A percentile compares a stretch with the other conserved stretches of the same genome.
phyloP scores from a whole-genome alignment of 2,888 invertebrate species.

The Eupithecia subfuscata region DNA sequence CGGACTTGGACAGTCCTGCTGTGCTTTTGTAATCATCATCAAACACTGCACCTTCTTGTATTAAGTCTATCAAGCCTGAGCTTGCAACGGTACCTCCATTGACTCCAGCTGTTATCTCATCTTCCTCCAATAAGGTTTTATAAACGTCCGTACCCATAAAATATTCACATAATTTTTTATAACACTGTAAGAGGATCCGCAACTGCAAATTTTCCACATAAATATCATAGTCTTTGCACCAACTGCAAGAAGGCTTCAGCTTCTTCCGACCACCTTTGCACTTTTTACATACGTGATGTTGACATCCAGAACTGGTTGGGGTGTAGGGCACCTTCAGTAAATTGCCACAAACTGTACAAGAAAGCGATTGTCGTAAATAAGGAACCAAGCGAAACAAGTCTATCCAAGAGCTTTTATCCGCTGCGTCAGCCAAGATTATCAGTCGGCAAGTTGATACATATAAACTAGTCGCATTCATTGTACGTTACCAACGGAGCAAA shows the following conservation, averaged over 20 bases:
- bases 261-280: slow-evolving; percentile 94
- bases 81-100: slow-evolving; percentile 81
- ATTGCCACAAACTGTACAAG: slow-evolving; percentile 95
- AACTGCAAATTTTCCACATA: slow-evolving; percentile 93
- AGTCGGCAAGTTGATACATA: slow-evolving; percentile 92
- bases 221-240: slow-evolving; percentile 92
- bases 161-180: slow-evolving; percentile 94
- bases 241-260: slow-evolving; percentile 92
- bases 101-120: slow-evolving; percentile 78
- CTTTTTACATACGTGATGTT: slow-evolving; percentile 94
- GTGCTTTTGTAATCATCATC: slow-evolving; percentile 90
- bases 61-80: slow-evolving; percentile 88
- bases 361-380: slow-evolving; percentile 92
- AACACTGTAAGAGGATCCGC: slow-evolving; percentile 92
- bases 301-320: slow-evolving; percentile 90
- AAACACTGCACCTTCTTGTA: slow-evolving; percentile 91
- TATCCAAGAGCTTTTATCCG: slow-evolving; percentile 89
- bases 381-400: slow-evolving; percentile 93
- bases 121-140: slow-evolving; percentile 83
- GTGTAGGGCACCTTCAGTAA: slow-evolving; percentile 92
- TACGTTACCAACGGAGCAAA: slow-evolving; percentile 60
- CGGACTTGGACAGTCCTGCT: slow-evolving; percentile 89
- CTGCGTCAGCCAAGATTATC: slow-evolving; percentile 89
- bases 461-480: slow-evolving; percentile 92
- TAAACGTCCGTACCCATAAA: slow-evolving; percentile 90